Conservation (phyloP, 2,113 vertebrate genomes). For the Ceratotherium simum region DNA sequence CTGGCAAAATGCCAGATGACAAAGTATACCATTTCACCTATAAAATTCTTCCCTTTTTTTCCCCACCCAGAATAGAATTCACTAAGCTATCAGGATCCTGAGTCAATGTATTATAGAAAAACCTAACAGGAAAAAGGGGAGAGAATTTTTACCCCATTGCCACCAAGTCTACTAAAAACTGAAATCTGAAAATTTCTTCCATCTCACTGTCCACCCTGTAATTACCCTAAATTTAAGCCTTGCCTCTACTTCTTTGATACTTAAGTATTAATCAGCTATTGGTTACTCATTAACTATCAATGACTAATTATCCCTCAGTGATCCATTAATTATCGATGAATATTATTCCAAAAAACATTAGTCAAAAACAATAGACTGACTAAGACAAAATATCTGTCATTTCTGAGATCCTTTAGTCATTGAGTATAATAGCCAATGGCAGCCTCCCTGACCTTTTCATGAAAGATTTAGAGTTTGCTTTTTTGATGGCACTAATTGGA, state of each 20-base stretch:
- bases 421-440: not conserved
- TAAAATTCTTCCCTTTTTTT: not conserved
- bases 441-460: not conserved
- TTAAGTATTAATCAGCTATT: not conserved
- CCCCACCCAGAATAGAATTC: conserved; percentile 11
- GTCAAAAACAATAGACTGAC: not conserved
- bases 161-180: conserved; percentile 1
- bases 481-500: not conserved
- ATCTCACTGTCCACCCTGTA: not conserved
- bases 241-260: not conserved
- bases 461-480: not conserved
- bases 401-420: not conserved
- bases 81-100: not conserved
- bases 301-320: not conserved
- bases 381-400: not conserved
- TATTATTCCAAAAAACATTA: not conserved
- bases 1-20: conserved; percentile 42
- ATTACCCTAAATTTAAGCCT: conserved; percentile 23
- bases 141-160: not conserved
- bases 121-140: conserved; percentile 12
- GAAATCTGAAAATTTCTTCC: conserved; percentile 47
- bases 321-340: not conserved
- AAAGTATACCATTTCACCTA: not conserved
- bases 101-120: conserved; percentile 48
- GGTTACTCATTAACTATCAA: conserved; percentile 15